Conservation (phyloP, 2,113 vertebrate species). For the Ibidorhyncha struthersii region DNA sequence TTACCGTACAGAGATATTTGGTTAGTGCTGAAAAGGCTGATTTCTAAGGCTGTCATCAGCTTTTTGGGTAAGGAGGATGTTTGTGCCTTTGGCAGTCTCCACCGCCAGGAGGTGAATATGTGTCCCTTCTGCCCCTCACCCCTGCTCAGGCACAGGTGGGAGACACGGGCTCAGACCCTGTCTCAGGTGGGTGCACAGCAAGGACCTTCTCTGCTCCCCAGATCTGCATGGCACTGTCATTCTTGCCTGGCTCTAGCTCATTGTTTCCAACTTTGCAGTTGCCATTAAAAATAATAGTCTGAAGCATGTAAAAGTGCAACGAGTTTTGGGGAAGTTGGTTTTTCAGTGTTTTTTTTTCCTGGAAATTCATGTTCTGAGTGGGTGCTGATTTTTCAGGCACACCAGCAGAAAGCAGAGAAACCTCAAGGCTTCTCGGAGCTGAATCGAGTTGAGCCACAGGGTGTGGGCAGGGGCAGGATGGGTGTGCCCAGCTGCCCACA, state of each 20-base stretch:
- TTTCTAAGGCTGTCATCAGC: background rate
- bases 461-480: background rate
- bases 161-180: background rate
- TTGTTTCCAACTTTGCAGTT: background rate
- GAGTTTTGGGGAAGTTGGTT: too few relatives aligned
- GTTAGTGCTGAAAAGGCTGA: background rate
- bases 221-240: background rate
- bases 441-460: fast-evolving
- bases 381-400: background rate
- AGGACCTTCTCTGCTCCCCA: background rate
- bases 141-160: background rate
- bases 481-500: background rate
- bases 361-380: background rate
- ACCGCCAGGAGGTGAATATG: background rate
- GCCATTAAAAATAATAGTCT: background rate
- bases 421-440: background rate
- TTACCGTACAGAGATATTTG: background rate
- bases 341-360: background rate
- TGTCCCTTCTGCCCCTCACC: background rate
- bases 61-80: background rate
- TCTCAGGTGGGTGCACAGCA: background rate
- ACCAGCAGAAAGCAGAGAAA: background rate
- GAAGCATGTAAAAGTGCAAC: background rate
- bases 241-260: background rate
- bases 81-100: background rate